phyloP scores from a whole-genome alignment of 2,888 invertebrate genomes.

The Imbricaverruca yamaguchii region DNA sequence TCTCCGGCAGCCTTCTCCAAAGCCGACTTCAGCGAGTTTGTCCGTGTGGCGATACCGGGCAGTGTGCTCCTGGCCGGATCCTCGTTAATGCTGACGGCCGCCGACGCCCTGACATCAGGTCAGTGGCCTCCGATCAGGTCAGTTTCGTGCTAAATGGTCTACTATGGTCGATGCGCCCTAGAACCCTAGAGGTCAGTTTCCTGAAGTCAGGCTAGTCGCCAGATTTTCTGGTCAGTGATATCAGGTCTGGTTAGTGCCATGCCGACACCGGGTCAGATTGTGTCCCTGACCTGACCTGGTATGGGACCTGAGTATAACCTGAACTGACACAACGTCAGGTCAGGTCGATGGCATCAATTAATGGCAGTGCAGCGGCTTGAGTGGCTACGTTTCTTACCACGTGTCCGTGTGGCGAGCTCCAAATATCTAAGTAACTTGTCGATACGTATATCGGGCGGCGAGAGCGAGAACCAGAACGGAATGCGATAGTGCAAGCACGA shows the following conservation, averaged over 20 bases:
- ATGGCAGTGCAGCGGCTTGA: too few species aligned
- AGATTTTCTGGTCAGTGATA: not conserved
- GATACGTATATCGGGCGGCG: too few species aligned
- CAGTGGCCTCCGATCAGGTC: not conserved
- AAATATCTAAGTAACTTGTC: too few species aligned
- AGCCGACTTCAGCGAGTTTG: not conserved
- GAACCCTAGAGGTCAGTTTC: not conserved
- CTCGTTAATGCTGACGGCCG: not conserved
- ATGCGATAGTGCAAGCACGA: too few species aligned
- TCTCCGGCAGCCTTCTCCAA: not conserved
- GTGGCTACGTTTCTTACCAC: too few species aligned
- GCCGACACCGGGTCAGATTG: not conserved
- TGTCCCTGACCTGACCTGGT: not conserved
- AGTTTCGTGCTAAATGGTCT: too few species aligned
- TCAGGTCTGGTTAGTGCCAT: not conserved
- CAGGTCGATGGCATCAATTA: too few species aligned
- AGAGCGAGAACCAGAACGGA: too few species aligned
- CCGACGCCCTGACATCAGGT: not conserved
- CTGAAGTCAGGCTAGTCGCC: not conserved
- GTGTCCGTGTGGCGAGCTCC: too few species aligned
- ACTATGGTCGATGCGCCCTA: too few species aligned
- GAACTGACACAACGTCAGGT: too few species aligned
- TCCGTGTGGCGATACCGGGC: not conserved
- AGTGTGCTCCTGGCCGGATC: not conserved
- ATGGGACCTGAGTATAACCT: not conserved